These are phyloP conservation scores for Zaprionus camerounensis DNA, from an alignment of 1,140 invertebrate species.

Conservation along the genomic window DNA sequence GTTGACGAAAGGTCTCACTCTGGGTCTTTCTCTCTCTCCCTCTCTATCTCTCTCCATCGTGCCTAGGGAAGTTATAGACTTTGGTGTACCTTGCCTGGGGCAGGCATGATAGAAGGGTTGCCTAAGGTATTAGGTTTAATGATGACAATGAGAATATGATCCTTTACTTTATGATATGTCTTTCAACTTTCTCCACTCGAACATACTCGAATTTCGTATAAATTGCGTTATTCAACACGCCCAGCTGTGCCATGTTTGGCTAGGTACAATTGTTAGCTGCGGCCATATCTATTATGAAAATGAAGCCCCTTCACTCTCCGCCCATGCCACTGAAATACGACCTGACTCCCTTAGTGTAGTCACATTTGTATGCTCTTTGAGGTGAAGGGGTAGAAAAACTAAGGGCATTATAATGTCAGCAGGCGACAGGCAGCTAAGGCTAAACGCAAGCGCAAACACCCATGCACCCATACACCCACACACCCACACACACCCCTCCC, in stretches of 20 bases:
- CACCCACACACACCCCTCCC: neutral
- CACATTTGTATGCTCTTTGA: slow-evolving; percentile 22
- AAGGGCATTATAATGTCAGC: slow-evolving; percentile 68
- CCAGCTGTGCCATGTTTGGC: neutral
- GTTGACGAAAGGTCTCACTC: slow-evolving; percentile 58
- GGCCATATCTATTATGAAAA: slow-evolving; percentile 14
- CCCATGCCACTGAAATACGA: slow-evolving; percentile 3
- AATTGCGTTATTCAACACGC: neutral
- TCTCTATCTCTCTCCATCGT: neutral
- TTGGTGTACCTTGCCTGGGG: neutral
- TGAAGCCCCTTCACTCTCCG: neutral
- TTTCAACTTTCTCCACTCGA: too few species aligned
- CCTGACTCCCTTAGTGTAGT: slow-evolving; percentile 14
- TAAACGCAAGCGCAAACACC: slow-evolving; percentile 55
- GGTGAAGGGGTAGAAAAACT: slow-evolving; percentile 52
- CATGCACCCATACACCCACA: slow-evolving; percentile 3
- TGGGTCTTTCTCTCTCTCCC: neutral
- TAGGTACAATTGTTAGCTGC: slow-evolving; percentile 1
- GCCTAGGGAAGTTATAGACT: neutral
- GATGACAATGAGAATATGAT: too few species aligned
- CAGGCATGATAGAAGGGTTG: neutral
- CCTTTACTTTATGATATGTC: too few species aligned
- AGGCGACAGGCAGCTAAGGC: slow-evolving; percentile 52
- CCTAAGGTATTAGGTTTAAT: neutral
- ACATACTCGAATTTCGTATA: neutral